Evolutionary conservation across 2,888 invertebrate genomes (phyloP).

Genomic region (Actias luna): DNA sequence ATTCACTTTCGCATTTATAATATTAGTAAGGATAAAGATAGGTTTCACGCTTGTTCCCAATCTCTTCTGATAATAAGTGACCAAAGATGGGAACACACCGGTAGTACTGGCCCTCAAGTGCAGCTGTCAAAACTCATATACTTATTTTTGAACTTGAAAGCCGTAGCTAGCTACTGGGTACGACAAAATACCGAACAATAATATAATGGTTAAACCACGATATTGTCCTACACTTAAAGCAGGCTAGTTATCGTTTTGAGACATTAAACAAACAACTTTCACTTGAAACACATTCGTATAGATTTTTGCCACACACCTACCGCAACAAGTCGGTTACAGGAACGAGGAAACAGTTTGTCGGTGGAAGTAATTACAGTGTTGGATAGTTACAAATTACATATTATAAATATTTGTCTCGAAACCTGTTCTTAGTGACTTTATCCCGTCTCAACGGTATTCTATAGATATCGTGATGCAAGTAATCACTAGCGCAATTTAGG

Average conservation of each 20-base stretch:
- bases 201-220: not conserved
- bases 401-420: slow-evolving; percentile 8
- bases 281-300: not conserved
- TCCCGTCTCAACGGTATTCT: not conserved
- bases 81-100: too few relatives aligned
- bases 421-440: not conserved
- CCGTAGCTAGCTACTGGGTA: too few relatives aligned
- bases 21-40: too few relatives aligned
- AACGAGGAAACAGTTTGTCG: slow-evolving; percentile 7
- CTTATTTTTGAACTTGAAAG: too few relatives aligned
- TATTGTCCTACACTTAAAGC: not conserved
- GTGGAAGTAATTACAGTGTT: slow-evolving; percentile 3
- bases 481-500: slow-evolving; percentile 54
- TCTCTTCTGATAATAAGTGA: too few relatives aligned
- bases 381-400: not conserved
- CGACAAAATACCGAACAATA: too few relatives aligned
- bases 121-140: too few relatives aligned
- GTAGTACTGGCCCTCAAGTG: too few relatives aligned
- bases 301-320: not conserved
- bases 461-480: slow-evolving; percentile 28
- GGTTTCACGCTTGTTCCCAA: too few relatives aligned
- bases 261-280: not conserved
- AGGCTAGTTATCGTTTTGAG: not conserved
- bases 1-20: too few relatives aligned
- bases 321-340: not conserved